Conservation (phyloP, 2,797 vertebrate genomes). For the Phyllotis vaccarum region DNA sequence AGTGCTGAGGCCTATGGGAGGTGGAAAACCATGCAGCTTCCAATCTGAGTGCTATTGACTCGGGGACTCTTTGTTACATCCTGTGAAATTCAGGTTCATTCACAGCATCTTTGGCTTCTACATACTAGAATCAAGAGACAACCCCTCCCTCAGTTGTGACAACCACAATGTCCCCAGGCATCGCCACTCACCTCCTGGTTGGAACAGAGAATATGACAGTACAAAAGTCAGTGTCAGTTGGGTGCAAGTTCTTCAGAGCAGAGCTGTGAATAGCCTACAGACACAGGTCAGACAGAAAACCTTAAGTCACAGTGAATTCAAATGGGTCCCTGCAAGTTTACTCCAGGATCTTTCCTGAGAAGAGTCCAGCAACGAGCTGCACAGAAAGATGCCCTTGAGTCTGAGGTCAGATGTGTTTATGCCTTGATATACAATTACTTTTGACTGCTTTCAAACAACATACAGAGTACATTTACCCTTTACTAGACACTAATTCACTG, state of each 20-base stretch:
- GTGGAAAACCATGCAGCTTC: neutral
- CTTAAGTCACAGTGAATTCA: conserved; percentile 15
- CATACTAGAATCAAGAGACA: neutral
- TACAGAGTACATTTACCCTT: neutral
- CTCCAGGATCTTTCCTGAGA: neutral
- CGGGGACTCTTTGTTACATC: neutral
- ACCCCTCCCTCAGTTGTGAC: neutral
- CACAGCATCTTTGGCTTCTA: neutral
- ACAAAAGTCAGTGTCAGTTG: neutral
- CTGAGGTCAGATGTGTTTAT: neutral
- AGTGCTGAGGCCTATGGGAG: neutral
- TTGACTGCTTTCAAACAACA: conserved; percentile 18
- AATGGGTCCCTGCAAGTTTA: neutral
- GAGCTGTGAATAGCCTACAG: neutral
- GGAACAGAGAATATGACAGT: neutral
- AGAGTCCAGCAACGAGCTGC: neutral
- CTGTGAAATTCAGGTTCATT: neutral
- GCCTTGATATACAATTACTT: neutral
- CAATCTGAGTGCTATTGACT: neutral
- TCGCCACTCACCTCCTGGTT: neutral
- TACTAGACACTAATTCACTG: neutral
- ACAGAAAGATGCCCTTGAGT: neutral
- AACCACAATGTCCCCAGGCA: neutral
- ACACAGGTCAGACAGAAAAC: neutral
- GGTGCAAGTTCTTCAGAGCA: neutral